Base-by-base conservation (phyloP, 2,797 vertebrate species). In the Lindbergichthys nudifrons region DNA sequence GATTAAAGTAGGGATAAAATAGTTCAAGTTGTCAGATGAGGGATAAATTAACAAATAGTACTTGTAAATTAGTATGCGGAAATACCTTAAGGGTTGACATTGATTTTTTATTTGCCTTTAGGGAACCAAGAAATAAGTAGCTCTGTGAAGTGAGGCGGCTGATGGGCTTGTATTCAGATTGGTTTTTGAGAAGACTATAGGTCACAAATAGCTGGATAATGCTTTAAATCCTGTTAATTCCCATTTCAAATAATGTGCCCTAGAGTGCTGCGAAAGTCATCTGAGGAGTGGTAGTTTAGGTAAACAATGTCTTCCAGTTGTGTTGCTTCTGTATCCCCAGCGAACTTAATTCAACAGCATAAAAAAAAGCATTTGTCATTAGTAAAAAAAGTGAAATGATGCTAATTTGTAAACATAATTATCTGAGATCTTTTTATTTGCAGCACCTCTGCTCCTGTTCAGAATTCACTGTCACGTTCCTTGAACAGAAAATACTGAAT, bases 341-440 rank as follows among this genome's bases (percentile, higher is more conserved):
- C 48, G 15, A 10, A 52, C 15, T 6, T 10, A 56, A 30, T 67
- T 68, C 39, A 0, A 18, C 30, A 19, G 2, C 47, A 51, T 10
- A 32, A 59, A 77, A 39, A 3, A 53, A 62, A 81, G 30, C 5
- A 65, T 56, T 41, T 48, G 3, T 61, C 30, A 43, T 53, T 61
- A 36, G 32, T 15, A 41, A 57, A 13, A 13, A 39, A 77, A 60
- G 50, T 71, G 50, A 39, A 80, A 79, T 57, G 36, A 83, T 59
- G 39, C 78, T 71, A 42, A 78, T 66, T 15, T 70, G 68, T 78
- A 70, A 81, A 86, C 79, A 77, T 75, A 77, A 87, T 84, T 77
- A 89, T 87, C 52, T 79, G 85, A 85, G 73, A 87, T 88, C 66
- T 74, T 95, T 48, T 94, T 94, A 93, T 94, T 93, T 79, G 73